Evolutionary conservation across 2,113 vertebrate genomes (phyloP).

Genomic region (Monopterus albus): DNA sequence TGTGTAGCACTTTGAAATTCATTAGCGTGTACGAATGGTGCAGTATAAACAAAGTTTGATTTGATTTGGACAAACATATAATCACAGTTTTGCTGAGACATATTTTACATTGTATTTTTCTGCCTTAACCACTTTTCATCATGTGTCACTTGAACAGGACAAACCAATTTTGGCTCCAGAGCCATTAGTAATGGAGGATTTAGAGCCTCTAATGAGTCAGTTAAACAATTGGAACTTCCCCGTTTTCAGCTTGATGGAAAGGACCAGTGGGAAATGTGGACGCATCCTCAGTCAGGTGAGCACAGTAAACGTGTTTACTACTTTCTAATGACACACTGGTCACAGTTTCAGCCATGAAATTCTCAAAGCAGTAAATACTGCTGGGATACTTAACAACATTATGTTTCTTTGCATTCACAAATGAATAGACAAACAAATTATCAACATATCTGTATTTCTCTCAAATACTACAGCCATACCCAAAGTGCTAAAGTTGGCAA

Average conservation of each 20-base stretch:
- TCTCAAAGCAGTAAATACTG: neutral
- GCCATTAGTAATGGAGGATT: conserved; percentile 92
- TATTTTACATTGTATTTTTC: neutral
- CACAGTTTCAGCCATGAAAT: neutral
- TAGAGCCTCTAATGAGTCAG: conserved; percentile 91
- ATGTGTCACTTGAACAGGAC: conserved; percentile 78
- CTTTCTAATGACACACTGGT: too few relatives aligned
- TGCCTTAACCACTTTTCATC: conserved; percentile 14
- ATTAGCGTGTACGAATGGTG: too few relatives aligned
- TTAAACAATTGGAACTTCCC: conserved; percentile 99
- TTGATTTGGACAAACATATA: too few relatives aligned
- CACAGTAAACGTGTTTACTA: neutral
- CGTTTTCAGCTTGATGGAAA: conserved; percentile 95
- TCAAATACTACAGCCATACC: too few relatives aligned
- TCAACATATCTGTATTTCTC: too few relatives aligned
- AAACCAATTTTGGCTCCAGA: conserved; percentile 92
- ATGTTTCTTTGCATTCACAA: neutral
- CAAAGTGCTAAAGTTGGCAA: too few relatives aligned
- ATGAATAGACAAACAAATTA: neutral
- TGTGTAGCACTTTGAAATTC: too few relatives aligned
- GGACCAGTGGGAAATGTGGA: conserved; percentile 91
- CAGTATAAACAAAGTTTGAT: too few relatives aligned
- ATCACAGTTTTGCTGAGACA: neutral
- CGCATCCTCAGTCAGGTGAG: conserved; percentile 98
- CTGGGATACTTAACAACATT: neutral